Conservation (phyloP, 2,113 vertebrate species). For the Phylloscopus whistleri region DNA sequence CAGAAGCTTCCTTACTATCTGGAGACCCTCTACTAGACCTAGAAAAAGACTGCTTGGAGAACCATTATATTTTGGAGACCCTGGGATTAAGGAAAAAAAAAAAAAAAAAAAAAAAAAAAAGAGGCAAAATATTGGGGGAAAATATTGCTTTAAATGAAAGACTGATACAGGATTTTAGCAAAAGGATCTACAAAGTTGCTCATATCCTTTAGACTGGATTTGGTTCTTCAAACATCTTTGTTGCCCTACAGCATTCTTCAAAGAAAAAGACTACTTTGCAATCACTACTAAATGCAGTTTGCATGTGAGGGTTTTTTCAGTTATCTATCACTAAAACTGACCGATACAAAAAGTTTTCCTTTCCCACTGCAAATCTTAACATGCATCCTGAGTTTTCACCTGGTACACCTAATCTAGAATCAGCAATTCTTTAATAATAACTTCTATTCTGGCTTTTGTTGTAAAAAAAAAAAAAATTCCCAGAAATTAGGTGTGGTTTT, state of each 20-base stretch:
- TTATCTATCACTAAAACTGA: background rate
- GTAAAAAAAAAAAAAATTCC: too few species aligned
- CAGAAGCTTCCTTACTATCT: slow-evolving; percentile 19
- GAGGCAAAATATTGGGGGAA: background rate
- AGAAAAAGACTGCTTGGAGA: background rate
- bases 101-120: background rate
- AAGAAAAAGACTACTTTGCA: slow-evolving; percentile 27
- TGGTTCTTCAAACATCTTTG: background rate
- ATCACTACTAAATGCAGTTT: slow-evolving; percentile 11
- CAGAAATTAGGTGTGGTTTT: background rate
- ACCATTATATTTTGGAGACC: background rate
- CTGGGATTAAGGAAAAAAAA: background rate
- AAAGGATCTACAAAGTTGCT: slow-evolving; percentile 43
- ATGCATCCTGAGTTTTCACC: background rate
- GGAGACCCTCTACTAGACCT: background rate
- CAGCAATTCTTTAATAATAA: background rate
- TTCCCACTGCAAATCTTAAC: background rate
- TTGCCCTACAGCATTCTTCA: background rate
- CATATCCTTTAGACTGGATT: slow-evolving; percentile 38
- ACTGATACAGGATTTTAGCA: slow-evolving; percentile 33
- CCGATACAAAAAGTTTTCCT: background rate
- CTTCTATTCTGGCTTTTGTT: background rate
- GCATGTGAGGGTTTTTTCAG: background rate
- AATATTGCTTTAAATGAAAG: slow-evolving; percentile 55
- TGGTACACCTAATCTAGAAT: background rate